Evolutionary conservation across 2,797 vertebrate genomes (phyloP).

Genomic region (Macropus fuliginosus): DNA sequence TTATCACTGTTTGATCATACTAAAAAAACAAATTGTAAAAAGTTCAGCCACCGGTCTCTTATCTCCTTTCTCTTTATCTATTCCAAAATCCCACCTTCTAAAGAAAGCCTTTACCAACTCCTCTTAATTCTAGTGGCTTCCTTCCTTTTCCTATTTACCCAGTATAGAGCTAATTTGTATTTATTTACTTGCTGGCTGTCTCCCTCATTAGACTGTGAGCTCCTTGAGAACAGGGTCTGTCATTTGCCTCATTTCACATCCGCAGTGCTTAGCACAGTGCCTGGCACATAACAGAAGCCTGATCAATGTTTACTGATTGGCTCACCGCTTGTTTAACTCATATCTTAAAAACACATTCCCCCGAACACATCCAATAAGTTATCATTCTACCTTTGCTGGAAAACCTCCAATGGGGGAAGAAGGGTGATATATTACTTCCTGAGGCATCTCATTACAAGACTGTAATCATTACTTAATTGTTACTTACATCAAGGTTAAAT

Average conservation of each 20-base stretch:
- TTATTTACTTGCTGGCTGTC: not conserved
- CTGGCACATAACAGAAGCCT: not conserved
- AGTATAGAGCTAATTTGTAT: not conserved
- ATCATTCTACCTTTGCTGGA: not conserved
- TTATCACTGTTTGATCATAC: not conserved
- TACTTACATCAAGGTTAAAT: not conserved
- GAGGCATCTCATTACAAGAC: not conserved
- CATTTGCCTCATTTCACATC: not conserved
- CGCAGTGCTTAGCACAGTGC: not conserved
- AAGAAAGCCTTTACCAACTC: not conserved
- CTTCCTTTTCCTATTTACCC: not conserved
- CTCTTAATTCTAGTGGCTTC: not conserved
- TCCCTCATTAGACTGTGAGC: not conserved
- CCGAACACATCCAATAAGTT: not conserved
- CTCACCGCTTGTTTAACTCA: not conserved
- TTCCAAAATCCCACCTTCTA: not conserved
- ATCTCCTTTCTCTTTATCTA: not conserved
- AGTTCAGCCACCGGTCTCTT: constrained; percentile 11
- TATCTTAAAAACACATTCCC: not conserved
- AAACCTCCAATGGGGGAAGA: not conserved
- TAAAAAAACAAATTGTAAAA: not conserved
- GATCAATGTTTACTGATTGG: not conserved
- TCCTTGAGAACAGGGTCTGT: not conserved
- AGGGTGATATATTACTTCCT: not conserved
- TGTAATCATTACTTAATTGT: not conserved